Evolutionary conservation across 2,113 vertebrate genomes (phyloP).

Genomic region (Ahaetulla prasina): DNA sequence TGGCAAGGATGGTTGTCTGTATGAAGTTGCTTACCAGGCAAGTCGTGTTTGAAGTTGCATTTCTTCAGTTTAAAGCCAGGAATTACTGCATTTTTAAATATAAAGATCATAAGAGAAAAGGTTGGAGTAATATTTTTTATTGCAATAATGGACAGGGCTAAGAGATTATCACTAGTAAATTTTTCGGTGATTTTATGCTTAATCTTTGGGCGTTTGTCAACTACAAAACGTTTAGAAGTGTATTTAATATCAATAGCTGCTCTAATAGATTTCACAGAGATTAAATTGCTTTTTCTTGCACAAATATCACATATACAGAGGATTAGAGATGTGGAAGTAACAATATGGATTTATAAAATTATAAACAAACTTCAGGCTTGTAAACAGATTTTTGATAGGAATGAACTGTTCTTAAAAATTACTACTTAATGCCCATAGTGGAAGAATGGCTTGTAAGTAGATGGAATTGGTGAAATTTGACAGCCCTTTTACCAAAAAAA

Average conservation of each 20-base stretch:
- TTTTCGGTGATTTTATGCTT: background rate
- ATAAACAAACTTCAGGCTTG: background rate
- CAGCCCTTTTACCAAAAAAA: too few relatives aligned
- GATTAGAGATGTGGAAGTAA: background rate
- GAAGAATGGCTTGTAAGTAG: too few relatives aligned
- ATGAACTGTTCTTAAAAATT: background rate
- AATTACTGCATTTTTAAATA: background rate
- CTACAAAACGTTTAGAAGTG: background rate
- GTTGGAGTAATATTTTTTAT: background rate
- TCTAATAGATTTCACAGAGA: background rate
- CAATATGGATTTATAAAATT: background rate
- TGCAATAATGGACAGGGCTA: background rate
- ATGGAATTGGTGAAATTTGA: too few relatives aligned
- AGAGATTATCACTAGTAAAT: background rate
- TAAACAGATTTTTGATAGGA: background rate
- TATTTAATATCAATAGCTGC: background rate
- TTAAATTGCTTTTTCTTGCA: background rate
- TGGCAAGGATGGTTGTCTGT: constrained; percentile 95
- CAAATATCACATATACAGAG: background rate
- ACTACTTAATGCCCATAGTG: background rate
- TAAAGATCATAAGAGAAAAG: background rate
- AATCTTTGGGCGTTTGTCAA: background rate
- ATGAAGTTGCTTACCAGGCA: constrained; percentile 93
- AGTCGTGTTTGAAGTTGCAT: constrained; percentile 18
- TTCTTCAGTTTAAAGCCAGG: background rate